Evolutionary conservation across 2,113 vertebrate species (phyloP).

Genomic region (Butorides virescens): DNA sequence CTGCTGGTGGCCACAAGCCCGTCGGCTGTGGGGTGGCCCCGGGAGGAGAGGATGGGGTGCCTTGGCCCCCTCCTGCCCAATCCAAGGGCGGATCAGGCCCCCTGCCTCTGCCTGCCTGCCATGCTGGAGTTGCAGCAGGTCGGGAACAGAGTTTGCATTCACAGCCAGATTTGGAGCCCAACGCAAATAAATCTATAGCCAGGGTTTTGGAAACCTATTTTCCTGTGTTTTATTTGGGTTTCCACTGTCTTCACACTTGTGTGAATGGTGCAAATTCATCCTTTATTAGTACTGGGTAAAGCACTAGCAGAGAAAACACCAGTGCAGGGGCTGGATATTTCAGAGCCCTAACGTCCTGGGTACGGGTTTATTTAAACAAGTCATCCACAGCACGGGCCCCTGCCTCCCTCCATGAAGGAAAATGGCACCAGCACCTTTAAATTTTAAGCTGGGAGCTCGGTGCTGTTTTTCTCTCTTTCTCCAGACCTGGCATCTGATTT

Average conservation of each 20-base stretch:
- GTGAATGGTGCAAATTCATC: slow-evolving; percentile 63
- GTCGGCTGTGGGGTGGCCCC: neutral
- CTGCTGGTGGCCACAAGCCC: neutral
- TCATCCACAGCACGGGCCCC: neutral
- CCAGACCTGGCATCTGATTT: neutral
- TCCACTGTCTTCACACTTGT: slow-evolving; percentile 48
- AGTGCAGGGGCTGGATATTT: neutral
- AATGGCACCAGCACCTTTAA: neutral
- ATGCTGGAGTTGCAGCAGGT: neutral
- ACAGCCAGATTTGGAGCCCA: slow-evolving; percentile 18
- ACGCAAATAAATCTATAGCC: slow-evolving; percentile 40
- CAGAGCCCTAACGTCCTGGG: neutral
- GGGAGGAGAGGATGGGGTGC: neutral
- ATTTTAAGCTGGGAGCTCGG: neutral
- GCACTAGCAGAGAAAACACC: neutral
- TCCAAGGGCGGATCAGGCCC: neutral
- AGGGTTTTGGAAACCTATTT: slow-evolving; percentile 48
- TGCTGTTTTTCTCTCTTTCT: neutral
- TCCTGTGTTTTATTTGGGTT: slow-evolving; percentile 69
- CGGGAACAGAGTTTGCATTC: slow-evolving; percentile 60
- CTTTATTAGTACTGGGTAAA: neutral
- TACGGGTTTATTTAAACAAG: neutral
- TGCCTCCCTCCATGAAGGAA: neutral
- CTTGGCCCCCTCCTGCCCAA: accelerated
- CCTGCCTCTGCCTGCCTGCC: neutral